phyloP scores from a whole-genome alignment of 2,113 vertebrate genomes.

The Athene cunicularia region DNA sequence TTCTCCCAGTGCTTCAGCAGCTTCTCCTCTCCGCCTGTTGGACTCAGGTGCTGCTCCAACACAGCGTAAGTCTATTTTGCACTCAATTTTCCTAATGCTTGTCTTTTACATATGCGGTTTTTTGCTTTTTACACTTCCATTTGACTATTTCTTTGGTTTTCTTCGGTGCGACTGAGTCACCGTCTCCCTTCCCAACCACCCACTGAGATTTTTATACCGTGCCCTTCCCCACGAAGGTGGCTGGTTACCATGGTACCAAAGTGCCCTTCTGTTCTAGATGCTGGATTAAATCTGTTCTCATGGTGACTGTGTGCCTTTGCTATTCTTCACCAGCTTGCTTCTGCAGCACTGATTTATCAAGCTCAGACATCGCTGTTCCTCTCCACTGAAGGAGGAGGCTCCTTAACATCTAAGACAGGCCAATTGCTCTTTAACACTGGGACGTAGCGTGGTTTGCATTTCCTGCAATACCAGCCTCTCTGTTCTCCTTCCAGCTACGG shows the following conservation, averaged over 20 bases:
- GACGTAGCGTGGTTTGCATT: neutral
- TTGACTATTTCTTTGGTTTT: neutral
- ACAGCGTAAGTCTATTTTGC: conserved; percentile 24
- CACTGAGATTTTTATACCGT: neutral
- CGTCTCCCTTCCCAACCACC: conserved; percentile 31
- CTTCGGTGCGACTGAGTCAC: conserved; percentile 31
- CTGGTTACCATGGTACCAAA: conserved; percentile 59
- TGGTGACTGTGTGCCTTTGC: conserved; percentile 44
- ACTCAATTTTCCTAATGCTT: fast-evolving
- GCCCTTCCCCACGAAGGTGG: conserved; percentile 46
- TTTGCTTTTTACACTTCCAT: neutral
- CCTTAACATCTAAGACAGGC: neutral
- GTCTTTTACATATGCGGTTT: neutral
- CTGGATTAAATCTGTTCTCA: conserved; percentile 52
- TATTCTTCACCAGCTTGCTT: neutral
- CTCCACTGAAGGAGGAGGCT: neutral
- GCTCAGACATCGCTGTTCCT: neutral
- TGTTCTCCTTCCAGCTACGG: neutral
- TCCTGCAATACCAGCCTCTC: conserved; percentile 34
- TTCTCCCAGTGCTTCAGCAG: neutral
- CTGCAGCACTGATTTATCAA: neutral
- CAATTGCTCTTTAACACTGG: neutral
- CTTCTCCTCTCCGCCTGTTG: fast-evolving
- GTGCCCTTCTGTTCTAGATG: conserved; percentile 61
- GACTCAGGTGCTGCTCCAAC: neutral